Evolutionary conservation across 2,888 invertebrate genomes (phyloP), one percentile per base, ranked within the genome.

Genomic region (Phaonia tiefii): DNA sequence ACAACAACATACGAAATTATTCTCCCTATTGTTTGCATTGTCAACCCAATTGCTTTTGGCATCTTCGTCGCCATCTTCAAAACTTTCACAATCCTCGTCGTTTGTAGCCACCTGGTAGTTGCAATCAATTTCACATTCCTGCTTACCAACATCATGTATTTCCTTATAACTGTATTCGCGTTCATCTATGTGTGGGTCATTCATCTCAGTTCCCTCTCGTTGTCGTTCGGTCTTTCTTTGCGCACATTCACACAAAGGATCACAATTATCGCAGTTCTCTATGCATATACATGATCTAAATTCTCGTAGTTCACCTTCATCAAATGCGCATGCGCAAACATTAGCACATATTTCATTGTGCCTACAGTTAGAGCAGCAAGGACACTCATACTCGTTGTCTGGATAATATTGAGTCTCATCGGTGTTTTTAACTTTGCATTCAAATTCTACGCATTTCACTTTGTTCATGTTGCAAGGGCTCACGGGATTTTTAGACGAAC

Each of bases 391-490:
- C 1, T n/a, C 4, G 26, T 37, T 10, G 17, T 20, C 25, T 1
- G 22, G 25, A 25, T 54, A 10, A 13, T 54, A 0, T 25, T 22
- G 11, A 22, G 7, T 3, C 13, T 17, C 8, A 1, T 15, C 4
- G 17, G 17, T 20, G 1, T 54, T 13, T 54, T 22, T 2, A 25
- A 25, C 25, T 20, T 8, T 5, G 10, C 51, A 51, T 2, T 51
- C 22, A 20, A 60, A 60, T 60, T 60, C 60, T 20, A 39, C 31
- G 15, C 58, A 58, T 25, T 60, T 60, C 1, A 10, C 7, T 39
- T 39, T 58, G 1, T 58, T n/a, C n/a, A n/a, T n/a, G n/a, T n/a
- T n/a, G n/a, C n/a, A n/a, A n/a, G n/a, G n/a, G n/a, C n/a, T n/a
- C n/a, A n/a, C n/a, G n/a, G n/a, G n/a, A n/a, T n/a, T n/a, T n/a